A percentile compares a stretch with the other conserved stretches of the same genome.
phyloP scores from a whole-genome alignment of 1,140 invertebrate species.

The Bicyclus anynana region DNA sequence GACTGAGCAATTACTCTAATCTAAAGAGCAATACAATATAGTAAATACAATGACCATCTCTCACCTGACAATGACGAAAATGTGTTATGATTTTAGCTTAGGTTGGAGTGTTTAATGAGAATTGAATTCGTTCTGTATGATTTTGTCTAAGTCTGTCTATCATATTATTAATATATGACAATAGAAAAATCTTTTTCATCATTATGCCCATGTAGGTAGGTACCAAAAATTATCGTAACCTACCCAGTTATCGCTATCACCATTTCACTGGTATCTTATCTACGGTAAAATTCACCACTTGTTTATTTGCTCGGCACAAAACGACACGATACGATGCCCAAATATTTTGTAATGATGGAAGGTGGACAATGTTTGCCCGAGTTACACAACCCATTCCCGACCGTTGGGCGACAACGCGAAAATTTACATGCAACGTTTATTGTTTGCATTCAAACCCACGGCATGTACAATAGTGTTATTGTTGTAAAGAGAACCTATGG shows the following conservation, averaged over 20 bases:
- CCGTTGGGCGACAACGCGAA: neutral
- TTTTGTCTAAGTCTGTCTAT: too few relatives aligned
- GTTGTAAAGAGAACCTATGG: neutral
- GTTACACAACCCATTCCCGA: slow-evolving; percentile 32
- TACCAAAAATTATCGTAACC: neutral
- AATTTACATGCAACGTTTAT: neutral
- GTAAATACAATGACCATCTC: too few relatives aligned
- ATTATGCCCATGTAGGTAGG: neutral
- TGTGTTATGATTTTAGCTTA: too few relatives aligned
- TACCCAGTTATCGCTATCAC: slow-evolving; percentile 17
- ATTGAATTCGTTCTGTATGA: too few relatives aligned
- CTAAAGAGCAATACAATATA: too few relatives aligned
- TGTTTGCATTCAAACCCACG: slow-evolving; percentile 3
- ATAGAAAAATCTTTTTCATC: neutral
- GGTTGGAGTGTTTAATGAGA: too few relatives aligned
- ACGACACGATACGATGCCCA: slow-evolving; percentile 45
- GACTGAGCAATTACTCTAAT: too few relatives aligned
- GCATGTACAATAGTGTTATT: neutral
- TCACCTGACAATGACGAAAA: too few relatives aligned
- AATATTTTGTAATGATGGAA: slow-evolving; percentile 57
- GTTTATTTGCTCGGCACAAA: slow-evolving; percentile 51
- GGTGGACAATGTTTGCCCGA: slow-evolving; percentile 24
- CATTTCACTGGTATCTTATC: slow-evolving; percentile 64
- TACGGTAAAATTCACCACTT: slow-evolving; percentile 49
- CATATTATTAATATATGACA: too few relatives aligned